A percentile compares a stretch with the other conserved stretches of the same genome.
These are phyloP conservation scores for Mormyrus iriodes DNA, from an alignment of 2,113 vertebrate species.

Conservation along the genomic window DNA sequence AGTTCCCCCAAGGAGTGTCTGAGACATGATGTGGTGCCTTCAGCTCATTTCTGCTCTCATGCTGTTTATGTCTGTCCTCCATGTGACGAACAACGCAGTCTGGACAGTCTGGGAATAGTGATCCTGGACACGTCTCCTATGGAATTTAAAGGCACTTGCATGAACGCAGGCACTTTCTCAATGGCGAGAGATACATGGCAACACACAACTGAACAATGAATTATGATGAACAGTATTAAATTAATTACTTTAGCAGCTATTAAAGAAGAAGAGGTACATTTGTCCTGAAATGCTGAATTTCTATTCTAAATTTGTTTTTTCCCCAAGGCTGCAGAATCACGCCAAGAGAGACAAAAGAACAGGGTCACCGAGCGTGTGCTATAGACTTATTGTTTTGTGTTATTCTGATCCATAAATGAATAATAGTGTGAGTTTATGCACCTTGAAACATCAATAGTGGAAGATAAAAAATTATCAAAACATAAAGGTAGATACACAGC, in stretches of 20 bases:
- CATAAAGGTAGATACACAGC: no score
- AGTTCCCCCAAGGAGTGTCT: neutral
- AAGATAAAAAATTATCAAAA: no score
- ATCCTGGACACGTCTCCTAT: neutral
- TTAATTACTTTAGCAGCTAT: neutral
- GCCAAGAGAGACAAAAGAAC: neutral
- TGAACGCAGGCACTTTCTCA: neutral
- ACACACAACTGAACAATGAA: neutral
- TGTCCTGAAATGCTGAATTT: neutral
- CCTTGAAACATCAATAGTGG: no score
- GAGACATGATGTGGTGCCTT: neutral
- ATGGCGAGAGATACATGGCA: neutral
- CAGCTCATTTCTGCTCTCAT: neutral
- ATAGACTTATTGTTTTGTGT: neutral
- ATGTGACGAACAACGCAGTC: neutral
- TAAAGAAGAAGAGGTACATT: neutral
- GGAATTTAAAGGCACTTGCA: neutral
- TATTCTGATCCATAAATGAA: neutral
- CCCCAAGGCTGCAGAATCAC: neutral
- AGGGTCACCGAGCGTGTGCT: neutral
- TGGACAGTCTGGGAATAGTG: neutral
- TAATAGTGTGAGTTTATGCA: no score
- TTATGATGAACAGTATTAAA: neutral
- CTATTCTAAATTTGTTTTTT: neutral
- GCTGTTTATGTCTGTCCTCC: neutral